phyloP scores from a whole-genome alignment of 64 coral and sea anemone genomes.

The Porites australiensis region DNA sequence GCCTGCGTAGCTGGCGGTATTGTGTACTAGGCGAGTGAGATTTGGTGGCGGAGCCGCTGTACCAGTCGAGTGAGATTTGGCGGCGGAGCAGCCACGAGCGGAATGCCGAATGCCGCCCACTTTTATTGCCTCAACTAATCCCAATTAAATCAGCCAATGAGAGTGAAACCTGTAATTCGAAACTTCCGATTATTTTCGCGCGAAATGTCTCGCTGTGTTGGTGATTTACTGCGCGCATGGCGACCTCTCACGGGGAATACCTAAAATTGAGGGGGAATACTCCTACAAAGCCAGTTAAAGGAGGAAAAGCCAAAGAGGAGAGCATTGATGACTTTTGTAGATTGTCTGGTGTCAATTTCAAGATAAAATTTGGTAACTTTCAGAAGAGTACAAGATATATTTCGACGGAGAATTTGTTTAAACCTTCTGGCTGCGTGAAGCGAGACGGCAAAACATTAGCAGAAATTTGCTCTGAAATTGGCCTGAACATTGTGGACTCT shows the following conservation, averaged over 20 bases:
- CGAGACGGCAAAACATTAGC: neutral
- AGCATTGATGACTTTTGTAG: constrained; percentile 43
- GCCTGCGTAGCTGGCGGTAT: no score
- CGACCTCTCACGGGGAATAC: neutral
- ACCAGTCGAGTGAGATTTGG: no score
- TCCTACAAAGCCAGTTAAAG: constrained; percentile 34
- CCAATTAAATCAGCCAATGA: neutral
- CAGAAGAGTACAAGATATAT: neutral
- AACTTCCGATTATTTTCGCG: neutral
- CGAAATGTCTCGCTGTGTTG: neutral
- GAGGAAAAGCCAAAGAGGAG: constrained; percentile 24
- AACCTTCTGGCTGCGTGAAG: neutral
- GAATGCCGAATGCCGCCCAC: no score
- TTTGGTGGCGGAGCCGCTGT: no score
- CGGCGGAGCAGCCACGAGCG: no score
- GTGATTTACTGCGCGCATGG: neutral
- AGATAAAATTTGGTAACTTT: constrained; percentile 32
- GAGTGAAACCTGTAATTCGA: no score
- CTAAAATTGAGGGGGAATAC: neutral
- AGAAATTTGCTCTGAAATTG: constrained; percentile 41
- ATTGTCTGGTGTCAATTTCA: constrained; percentile 25
- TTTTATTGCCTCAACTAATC: neutral
- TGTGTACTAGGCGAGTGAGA: no score
- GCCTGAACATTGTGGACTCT: constrained; percentile 17
- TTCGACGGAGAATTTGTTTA: constrained; percentile 54